These are phyloP conservation scores for Clarias platycephalus DNA, from an alignment of 2,797 vertebrate genomes.

Conservation along the genomic window DNA sequence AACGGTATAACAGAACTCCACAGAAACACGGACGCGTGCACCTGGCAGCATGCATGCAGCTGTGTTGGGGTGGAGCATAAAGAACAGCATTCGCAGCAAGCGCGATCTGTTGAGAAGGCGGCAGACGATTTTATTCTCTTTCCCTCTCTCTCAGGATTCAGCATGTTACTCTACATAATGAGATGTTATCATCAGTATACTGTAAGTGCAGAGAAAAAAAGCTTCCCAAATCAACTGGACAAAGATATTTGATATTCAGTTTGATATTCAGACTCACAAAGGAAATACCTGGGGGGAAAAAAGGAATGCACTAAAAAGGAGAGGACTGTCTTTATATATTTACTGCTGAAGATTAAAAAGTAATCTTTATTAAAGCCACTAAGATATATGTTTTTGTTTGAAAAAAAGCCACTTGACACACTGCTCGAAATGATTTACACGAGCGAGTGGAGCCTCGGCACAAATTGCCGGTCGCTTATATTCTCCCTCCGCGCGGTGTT, in stretches of 20 bases:
- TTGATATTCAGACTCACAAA: not conserved
- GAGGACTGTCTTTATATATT: not conserved
- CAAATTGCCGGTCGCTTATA: not conserved
- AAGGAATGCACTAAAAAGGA: not conserved
- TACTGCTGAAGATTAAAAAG: not conserved
- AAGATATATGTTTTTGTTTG: not conserved
- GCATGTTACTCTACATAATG: not conserved
- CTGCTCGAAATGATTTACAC: not conserved
- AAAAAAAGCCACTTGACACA: not conserved
- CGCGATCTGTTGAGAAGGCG: slow-evolving; percentile 40
- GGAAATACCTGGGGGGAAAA: not conserved
- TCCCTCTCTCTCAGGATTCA: slow-evolving; percentile 2
- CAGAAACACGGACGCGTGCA: slow-evolving; percentile 29
- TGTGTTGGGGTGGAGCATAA: not conserved
- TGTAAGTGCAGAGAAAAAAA: not conserved
- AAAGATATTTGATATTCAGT: not conserved
- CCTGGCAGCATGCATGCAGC: slow-evolving; percentile 1
- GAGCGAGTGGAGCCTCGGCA: not conserved
- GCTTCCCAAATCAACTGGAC: not conserved
- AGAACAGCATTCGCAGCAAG: slow-evolving; percentile 29
- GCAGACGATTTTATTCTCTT: slow-evolving; percentile 56
- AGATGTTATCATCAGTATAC: not conserved
- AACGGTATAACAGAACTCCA: slow-evolving; percentile 3
- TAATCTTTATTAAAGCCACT: not conserved
- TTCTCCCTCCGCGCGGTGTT: not conserved